Conservation (phyloP, 2,888 invertebrate species). For the Micoletzkya japonica region DNA sequence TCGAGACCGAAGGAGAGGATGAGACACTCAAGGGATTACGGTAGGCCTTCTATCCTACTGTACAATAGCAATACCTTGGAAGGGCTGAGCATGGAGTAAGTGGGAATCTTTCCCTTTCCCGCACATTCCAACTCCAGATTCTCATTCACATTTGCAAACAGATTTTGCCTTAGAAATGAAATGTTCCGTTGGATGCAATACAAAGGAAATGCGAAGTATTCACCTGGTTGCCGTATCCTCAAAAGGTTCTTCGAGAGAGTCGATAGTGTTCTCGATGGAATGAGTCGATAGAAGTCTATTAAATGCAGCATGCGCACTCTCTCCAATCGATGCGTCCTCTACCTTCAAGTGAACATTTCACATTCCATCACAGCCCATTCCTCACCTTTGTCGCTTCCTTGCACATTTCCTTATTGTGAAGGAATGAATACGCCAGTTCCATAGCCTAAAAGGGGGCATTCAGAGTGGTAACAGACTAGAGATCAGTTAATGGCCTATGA, state of each 20-base stretch:
- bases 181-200: too few relatives aligned
- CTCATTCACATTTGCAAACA: not conserved
- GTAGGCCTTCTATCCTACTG: not conserved
- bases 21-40: constrained; percentile 40
- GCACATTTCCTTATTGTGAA: constrained; percentile 46
- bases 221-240: too few relatives aligned
- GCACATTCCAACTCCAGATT: not conserved
- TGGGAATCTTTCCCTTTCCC: constrained; percentile 26
- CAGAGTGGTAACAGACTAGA: too few relatives aligned
- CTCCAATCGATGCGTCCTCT: not conserved
- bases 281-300: not conserved
- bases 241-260: too few relatives aligned
- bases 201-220: too few relatives aligned
- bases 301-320: not conserved
- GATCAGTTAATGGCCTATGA: too few relatives aligned
- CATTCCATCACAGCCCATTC: not conserved
- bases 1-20: constrained; percentile 59
- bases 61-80: constrained; percentile 22
- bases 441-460: constrained; percentile 35
- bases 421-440: constrained; percentile 49
- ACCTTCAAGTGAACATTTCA: not conserved
- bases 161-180: too few relatives aligned
- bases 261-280: too few relatives aligned
- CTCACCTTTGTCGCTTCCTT: constrained; percentile 37
- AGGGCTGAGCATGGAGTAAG: constrained; percentile 30